Conservation (phyloP, 1,140 invertebrate species). For the Platyura marginata region DNA sequence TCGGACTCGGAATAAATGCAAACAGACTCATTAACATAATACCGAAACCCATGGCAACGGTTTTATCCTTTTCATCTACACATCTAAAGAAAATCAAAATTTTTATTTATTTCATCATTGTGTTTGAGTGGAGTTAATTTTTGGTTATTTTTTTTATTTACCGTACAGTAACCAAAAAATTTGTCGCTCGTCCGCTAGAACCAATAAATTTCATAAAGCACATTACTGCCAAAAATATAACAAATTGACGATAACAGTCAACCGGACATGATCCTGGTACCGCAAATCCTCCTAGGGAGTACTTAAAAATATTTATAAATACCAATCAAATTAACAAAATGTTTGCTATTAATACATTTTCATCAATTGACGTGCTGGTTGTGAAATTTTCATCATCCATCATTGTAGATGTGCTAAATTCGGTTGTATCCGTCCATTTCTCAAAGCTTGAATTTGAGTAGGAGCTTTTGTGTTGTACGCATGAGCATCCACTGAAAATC, state of each 20-base stretch:
- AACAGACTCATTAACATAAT: conserved; percentile 45
- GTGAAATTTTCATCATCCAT: too few relatives aligned
- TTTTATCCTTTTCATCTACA: conserved; percentile 50
- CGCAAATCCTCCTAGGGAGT: too few relatives aligned
- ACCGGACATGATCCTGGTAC: conserved; percentile 40
- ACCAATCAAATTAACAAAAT: too few relatives aligned
- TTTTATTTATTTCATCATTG: background rate
- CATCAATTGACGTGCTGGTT: too few relatives aligned
- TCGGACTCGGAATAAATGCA: conserved; percentile 51
- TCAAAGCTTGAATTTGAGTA: too few relatives aligned
- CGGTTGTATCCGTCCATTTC: too few relatives aligned
- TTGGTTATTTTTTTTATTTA: conserved; percentile 9
- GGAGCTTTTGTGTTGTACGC: too few relatives aligned
- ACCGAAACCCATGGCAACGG: conserved; percentile 47
- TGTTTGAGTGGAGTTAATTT: too few relatives aligned
- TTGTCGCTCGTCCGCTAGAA: conserved; percentile 44
- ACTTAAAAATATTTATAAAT: too few relatives aligned
- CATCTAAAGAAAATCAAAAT: conserved; percentile 26
- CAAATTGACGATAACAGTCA: conserved; percentile 42
- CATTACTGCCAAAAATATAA: conserved; percentile 43
- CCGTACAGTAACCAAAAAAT: conserved; percentile 45
- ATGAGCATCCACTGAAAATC: too few relatives aligned
- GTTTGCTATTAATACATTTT: too few relatives aligned
- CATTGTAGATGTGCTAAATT: too few relatives aligned
- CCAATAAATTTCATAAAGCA: conserved; percentile 46